Conservation (phyloP, 2,113 vertebrate genomes). For the Anolis sagrei region DNA sequence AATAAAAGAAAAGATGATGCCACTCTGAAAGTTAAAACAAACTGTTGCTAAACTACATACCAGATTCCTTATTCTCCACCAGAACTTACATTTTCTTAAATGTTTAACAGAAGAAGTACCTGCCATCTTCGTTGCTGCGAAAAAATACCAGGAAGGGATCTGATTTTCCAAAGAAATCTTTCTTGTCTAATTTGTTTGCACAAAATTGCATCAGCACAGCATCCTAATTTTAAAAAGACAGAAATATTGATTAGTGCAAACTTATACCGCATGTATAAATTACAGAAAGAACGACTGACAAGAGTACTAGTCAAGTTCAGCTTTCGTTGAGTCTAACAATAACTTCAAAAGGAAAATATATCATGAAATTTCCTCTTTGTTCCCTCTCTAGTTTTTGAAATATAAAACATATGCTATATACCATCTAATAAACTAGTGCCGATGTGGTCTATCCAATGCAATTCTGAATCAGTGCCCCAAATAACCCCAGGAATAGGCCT, state of each 20-base stretch:
- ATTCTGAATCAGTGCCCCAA: too few relatives aligned
- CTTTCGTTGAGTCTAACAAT: neutral
- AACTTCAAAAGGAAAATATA: neutral
- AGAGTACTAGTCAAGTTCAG: neutral
- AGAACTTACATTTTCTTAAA: neutral
- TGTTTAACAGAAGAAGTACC: constrained; percentile 71
- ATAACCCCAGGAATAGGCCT: too few relatives aligned
- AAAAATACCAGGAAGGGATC: constrained; percentile 90
- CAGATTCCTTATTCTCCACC: neutral
- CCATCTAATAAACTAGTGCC: too few relatives aligned
- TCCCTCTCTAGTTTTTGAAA: too few relatives aligned
- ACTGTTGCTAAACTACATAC: neutral
- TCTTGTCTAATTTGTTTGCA: constrained; percentile 90
- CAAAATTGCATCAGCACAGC: constrained; percentile 90
- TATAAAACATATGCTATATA: too few relatives aligned
- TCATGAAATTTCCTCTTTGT: neutral
- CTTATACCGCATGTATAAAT: constrained; percentile 9
- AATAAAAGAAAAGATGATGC: neutral
- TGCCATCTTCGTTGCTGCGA: constrained; percentile 89
- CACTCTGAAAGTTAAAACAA: neutral
- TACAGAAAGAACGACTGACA: neutral
- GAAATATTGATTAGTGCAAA: constrained; percentile 36
- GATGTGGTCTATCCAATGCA: too few relatives aligned
- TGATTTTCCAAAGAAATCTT: constrained; percentile 91
- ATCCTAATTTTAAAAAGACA: constrained; percentile 76